These are phyloP conservation scores for Embidobia sp. DNA, from an alignment of 2,888 invertebrate genomes.

Conservation along the genomic window DNA sequence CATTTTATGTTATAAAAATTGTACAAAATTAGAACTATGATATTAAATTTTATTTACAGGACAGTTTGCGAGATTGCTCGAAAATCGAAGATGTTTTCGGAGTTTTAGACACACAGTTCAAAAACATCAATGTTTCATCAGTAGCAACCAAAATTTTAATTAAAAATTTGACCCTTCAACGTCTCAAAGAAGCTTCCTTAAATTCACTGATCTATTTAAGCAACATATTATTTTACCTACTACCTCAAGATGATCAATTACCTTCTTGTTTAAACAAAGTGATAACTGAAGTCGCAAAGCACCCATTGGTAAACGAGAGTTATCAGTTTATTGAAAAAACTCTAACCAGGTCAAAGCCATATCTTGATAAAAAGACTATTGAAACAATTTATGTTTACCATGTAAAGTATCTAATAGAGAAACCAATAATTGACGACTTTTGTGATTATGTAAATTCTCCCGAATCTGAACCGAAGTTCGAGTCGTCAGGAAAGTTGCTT, in stretches of 20 bases:
- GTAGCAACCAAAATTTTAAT: constrained; percentile 7
- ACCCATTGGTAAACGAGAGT: constrained; percentile 20
- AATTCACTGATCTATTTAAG: constrained; percentile 12
- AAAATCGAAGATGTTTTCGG: constrained; percentile 31
- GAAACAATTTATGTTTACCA: constrained; percentile 22
- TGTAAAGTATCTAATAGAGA: constrained; percentile 19
- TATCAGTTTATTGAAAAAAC: constrained; percentile 6
- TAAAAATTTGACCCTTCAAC: constrained; percentile 2
- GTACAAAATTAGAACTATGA: neutral
- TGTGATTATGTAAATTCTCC: neutral
- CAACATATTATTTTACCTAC: neutral
- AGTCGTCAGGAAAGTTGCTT: constrained; percentile 10
- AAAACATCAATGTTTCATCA: constrained; percentile 12
- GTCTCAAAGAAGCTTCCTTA: constrained; percentile 1
- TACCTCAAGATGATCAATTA: constrained; percentile 8
- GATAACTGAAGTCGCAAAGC: constrained; percentile 26
- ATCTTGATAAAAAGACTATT: constrained; percentile 9
- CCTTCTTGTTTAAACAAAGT: constrained; percentile 16
- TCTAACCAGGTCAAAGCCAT: neutral
- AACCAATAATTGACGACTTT: constrained; percentile 26
- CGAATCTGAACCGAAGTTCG: constrained; percentile 10
- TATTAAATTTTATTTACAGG: constrained; percentile 7
- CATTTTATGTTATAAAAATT: neutral
- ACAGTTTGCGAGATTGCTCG: constrained; percentile 24
- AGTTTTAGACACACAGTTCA: neutral